Evolutionary conservation across 2,888 invertebrate genomes (phyloP), one percentile per base, ranked within the genome.

Genomic region (Ophion slaviceki): DNA sequence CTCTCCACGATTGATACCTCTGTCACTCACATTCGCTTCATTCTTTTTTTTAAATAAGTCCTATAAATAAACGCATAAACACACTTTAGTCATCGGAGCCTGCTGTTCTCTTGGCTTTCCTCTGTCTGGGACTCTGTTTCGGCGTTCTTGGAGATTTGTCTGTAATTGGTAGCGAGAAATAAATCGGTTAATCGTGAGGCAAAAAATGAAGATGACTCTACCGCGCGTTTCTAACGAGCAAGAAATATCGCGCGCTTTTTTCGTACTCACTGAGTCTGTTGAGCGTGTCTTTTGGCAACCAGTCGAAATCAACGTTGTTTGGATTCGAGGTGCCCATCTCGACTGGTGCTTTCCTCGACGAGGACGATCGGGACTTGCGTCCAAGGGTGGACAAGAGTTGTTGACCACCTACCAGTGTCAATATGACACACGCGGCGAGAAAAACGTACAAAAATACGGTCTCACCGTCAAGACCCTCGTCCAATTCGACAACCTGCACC

Each of bases 381-480:
- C 98, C 98, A 74, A 98, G 96, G 0, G 98, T 97, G 47, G 97
- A 96, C 20, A 99, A 95, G 57, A 98, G 97, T 92, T 98, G 98
- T 93, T 99, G 98, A 0, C 98, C 98, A 86, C 97, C 96, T 81
- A 99, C 98, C 81, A 99, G 95, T 8, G 98, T 95, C 74, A 99
- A 95, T 72, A 99, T 97, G 75, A 96, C 97, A 82, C 98, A 97
- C 3, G 98, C 99, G 28, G 97, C 98, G 87, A 99, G 95, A 95
- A 99, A 97, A 83, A 99, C 96, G 93, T 99, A 99, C 89, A 99
- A 95, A 96, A 99, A 99, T 95, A 99, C 98, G 32, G 99, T 99
- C 95, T 99, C 99, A 32, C 99, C 99, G 94, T 99, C 99, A 84
- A 99, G 95, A 79, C 99, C 99, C 94, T 99, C 99, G 89, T 99